Conservation (phyloP, 2,888 invertebrate species). For the Antheraea assamensis region DNA sequence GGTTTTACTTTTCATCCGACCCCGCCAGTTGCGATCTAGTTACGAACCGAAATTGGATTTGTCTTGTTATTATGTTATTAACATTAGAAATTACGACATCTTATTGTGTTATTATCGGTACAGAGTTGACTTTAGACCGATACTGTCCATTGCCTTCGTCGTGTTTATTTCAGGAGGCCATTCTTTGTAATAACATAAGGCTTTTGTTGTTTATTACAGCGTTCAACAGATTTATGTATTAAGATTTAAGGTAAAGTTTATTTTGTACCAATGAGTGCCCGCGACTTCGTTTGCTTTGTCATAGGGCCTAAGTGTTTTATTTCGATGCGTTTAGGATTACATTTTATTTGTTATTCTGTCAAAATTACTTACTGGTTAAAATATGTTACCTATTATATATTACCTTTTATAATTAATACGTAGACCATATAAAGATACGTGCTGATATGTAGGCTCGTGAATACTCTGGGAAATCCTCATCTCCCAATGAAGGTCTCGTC, state of each 20-base stretch:
- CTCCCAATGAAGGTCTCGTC: no score
- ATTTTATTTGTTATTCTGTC: no score
- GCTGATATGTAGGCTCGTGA: no score
- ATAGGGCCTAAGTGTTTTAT: no score
- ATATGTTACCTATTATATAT: no score
- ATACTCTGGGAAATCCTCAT: no score
- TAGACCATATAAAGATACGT: no score
- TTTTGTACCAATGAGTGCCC: background rate
- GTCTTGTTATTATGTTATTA: constrained; percentile 68
- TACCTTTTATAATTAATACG: no score
- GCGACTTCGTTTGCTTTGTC: no score
- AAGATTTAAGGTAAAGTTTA: no score
- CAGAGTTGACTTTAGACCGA: constrained; percentile 18
- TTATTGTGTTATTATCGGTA: constrained; percentile 63
- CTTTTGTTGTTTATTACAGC: background rate
- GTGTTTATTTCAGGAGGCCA: background rate
- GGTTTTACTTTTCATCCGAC: background rate
- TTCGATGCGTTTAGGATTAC: no score
- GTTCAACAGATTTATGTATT: background rate
- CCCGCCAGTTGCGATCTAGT: constrained; percentile 17
- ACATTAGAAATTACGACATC: constrained; percentile 72
- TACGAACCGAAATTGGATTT: constrained; percentile 20
- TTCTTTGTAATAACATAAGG: background rate
- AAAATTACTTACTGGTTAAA: no score
- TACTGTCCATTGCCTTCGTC: background rate